Base-by-base conservation (phyloP, 1,140 invertebrate species). In the Drosophila kurseongensis region DNA sequence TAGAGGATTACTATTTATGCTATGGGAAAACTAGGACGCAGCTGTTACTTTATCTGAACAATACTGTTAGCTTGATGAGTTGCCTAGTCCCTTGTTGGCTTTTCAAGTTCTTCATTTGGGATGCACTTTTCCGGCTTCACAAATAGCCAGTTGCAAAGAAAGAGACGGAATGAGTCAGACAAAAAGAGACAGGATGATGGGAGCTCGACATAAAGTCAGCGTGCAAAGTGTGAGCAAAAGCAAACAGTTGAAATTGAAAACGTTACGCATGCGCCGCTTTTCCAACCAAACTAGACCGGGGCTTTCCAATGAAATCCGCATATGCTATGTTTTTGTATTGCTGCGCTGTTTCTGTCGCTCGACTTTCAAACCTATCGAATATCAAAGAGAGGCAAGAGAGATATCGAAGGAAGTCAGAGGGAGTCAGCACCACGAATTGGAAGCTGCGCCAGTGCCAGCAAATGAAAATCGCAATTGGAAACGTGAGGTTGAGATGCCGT, bases 221-320 rank as follows among this genome's bases (percentile, higher is more conserved):
- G 4, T 38, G 42, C 48, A 44, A 76, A 78, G 47, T 57, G 61
- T 51, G 40, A 51, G 52, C 18, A 59, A 54, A 83, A 45, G 55
- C 45, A 80, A 48, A 47, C 8, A 67, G 80, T 72, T 89, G 85
- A 85, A 89, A 89, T 89, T 85, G 85, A 89, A 89, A 90, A 85
- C 85, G 85, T 85, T 89, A 89, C 85, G 85, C 85, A 89, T 89
- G 85, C 85, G 68, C 44, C 45, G 74, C 82, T 89, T 69, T 74
- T 62, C 61, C 71, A 51, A 54, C 18, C 48, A 47, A 65, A 66
- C 48, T 56, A 38, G 62, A 68, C 36, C 40, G 10, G 13, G 62
- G 42, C 73, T 75, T 69, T 77, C 60, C 56, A 54, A 36, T 32
- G 40, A 42, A 65, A 65, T 74, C 29, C 27, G 32, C 35, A n/a